Evolutionary conservation across 2,113 vertebrate genomes (phyloP).

Genomic region (Sceloporus undulatus): DNA sequence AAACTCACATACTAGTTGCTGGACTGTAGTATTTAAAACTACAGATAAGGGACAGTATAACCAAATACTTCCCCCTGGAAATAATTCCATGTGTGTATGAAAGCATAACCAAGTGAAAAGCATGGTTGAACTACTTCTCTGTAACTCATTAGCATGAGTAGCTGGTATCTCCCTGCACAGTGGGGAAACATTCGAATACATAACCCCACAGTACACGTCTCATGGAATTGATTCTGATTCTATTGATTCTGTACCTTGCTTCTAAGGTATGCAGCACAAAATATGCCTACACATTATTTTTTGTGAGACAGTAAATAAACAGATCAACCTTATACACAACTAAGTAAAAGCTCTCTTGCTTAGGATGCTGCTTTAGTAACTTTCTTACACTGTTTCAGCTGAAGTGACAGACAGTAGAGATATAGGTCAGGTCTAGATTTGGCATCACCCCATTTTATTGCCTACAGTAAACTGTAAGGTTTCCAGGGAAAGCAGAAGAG

Average conservation of each 20-base stretch:
- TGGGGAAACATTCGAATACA: not conserved
- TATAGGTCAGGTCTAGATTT: not conserved
- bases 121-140: not conserved
- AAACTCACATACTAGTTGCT: not conserved
- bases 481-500: not conserved
- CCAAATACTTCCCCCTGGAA: not conserved
- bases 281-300: not conserved
- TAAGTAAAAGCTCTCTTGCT: not conserved
- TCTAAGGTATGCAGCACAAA: not conserved
- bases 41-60: not conserved
- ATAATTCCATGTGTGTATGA: not conserved
- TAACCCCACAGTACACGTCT: not conserved
- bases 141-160: not conserved
- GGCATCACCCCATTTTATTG: not conserved
- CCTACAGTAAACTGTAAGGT: not conserved
- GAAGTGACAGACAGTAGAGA: not conserved
- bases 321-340: not conserved
- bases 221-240: no score
- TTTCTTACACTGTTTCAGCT: not conserved
- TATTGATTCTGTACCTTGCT: not conserved
- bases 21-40: not conserved
- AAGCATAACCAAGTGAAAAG: not conserved
- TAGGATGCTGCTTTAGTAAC: not conserved
- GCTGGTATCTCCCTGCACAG: no score
- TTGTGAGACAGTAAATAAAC: not conserved